phyloP scores from a whole-genome alignment of 2,797 vertebrate genomes.

The Zenarchopterus dispar region DNA sequence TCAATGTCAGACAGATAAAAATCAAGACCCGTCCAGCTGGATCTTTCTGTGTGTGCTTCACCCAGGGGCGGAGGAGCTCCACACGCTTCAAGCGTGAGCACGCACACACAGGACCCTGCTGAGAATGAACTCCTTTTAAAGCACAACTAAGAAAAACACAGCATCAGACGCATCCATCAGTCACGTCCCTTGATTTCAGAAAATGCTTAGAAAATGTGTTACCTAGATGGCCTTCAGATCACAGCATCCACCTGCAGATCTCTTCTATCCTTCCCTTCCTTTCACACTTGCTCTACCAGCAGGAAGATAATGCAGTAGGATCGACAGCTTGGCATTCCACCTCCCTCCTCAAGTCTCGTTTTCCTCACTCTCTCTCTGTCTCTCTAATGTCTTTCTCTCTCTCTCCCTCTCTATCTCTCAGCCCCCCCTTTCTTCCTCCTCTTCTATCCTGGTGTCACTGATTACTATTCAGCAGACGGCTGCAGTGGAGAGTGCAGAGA shows the following conservation, averaged over 20 bases:
- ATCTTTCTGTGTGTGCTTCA: constrained; percentile 26
- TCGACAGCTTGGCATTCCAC: constrained; percentile 81
- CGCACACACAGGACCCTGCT: background rate
- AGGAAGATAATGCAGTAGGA: constrained; percentile 86
- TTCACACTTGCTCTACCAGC: constrained; percentile 73
- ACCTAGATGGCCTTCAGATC: constrained; percentile 54
- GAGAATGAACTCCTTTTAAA: constrained; percentile 32
- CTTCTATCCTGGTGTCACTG: constrained; percentile 80
- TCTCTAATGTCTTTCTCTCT: constrained; percentile 41
- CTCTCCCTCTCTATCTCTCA: constrained; percentile 11
- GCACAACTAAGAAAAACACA: constrained; percentile 23
- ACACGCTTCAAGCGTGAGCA: constrained; percentile 1
- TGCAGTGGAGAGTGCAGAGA: constrained; percentile 83
- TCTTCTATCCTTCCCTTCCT: constrained; percentile 45
- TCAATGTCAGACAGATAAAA: constrained; percentile 54
- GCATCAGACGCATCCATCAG: constrained; percentile 17
- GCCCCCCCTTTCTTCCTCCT: constrained; percentile 28
- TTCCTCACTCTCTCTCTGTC: constrained; percentile 41
- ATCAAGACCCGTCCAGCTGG: constrained; percentile 25
- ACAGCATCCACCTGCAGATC: constrained; percentile 62
- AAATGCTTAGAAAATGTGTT: constrained; percentile 23
- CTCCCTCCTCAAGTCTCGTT: constrained; percentile 65
- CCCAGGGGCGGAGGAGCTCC: constrained; percentile 2
- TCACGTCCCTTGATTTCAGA: constrained; percentile 33
- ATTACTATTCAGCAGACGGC: constrained; percentile 90